Evolutionary conservation across 2,797 vertebrate genomes (phyloP).

Genomic region (Sternotherus odoratus): DNA sequence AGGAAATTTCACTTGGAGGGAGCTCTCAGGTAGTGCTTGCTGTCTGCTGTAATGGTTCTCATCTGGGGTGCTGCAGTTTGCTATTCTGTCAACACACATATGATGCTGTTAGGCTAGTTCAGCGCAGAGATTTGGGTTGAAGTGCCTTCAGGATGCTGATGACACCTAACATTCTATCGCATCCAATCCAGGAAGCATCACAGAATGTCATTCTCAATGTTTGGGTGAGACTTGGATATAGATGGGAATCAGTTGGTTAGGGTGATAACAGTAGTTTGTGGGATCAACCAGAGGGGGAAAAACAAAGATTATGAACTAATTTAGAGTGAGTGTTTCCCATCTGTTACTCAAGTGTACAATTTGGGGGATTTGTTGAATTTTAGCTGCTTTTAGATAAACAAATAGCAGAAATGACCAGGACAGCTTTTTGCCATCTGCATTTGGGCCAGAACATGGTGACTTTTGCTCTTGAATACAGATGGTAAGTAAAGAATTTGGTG

Average conservation of each 20-base stretch:
- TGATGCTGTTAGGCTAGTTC: neutral
- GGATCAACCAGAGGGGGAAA: neutral
- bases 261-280: neutral
- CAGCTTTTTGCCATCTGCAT: neutral
- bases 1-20: neutral
- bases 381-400: neutral
- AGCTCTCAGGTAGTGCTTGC: neutral
- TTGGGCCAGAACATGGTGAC: neutral
- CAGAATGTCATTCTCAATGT: neutral
- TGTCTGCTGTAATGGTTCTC: neutral
- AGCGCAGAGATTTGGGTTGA: neutral
- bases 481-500: accelerated
- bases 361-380: neutral
- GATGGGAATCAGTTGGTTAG: neutral
- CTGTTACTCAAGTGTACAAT: neutral
- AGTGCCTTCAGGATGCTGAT: neutral
- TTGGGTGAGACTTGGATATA: neutral
- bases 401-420: neutral
- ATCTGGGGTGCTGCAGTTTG: neutral
- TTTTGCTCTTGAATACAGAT: accelerated
- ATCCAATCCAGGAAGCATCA: neutral
- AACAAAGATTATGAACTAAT: neutral
- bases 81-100: neutral
- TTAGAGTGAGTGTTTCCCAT: neutral
- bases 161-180: neutral